phyloP scores from a whole-genome alignment of 2,113 vertebrate species.

The Callithrix jacchus region DNA sequence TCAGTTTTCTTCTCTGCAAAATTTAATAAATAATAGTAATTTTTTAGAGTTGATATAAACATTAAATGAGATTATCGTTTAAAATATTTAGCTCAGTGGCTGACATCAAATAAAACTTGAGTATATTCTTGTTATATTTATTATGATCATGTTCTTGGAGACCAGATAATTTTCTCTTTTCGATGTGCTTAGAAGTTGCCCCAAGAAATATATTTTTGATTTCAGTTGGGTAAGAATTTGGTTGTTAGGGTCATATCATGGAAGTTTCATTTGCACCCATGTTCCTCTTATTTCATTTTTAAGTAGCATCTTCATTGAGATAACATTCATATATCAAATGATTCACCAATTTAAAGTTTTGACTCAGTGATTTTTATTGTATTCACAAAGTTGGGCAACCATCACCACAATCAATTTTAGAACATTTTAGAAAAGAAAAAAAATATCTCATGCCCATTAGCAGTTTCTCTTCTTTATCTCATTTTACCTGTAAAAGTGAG shows the following conservation, averaged over 20 bases:
- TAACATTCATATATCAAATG: background rate
- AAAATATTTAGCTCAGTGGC: background rate
- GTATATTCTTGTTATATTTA: background rate
- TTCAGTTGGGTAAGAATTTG: constrained; percentile 9
- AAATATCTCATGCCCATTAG: background rate
- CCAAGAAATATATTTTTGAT: background rate
- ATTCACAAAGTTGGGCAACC: background rate
- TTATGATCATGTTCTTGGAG: background rate
- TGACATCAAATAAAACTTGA: constrained; percentile 16
- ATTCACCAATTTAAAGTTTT: background rate
- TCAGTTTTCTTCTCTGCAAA: background rate
- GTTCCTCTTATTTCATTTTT: background rate
- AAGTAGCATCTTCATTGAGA: background rate
- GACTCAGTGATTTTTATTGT: background rate
- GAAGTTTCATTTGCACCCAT: background rate
- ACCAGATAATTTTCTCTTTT: background rate
- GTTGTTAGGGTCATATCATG: background rate
- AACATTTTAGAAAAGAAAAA: background rate
- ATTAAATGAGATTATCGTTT: background rate
- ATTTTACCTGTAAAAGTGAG: background rate
- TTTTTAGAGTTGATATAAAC: background rate
- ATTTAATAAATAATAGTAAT: background rate
- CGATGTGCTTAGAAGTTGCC: background rate
- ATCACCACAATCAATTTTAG: background rate
- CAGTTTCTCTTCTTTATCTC: background rate